Evolutionary conservation across 2,113 vertebrate genomes (phyloP).

Genomic region (Cygnus atratus): DNA sequence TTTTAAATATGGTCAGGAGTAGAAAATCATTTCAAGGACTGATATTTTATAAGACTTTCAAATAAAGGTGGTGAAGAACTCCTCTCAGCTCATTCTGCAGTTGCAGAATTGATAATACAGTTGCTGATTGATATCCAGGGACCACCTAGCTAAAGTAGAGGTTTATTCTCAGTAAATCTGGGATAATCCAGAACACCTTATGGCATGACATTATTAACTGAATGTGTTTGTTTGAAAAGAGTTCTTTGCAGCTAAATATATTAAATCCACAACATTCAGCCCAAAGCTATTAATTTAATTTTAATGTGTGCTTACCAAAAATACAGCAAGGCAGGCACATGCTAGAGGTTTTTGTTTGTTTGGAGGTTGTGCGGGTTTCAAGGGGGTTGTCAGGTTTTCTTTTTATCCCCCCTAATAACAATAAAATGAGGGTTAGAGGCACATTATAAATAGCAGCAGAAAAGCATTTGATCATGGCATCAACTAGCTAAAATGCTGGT

Average conservation of each 20-base stretch:
- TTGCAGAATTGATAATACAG: not conserved
- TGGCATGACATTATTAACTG: not conserved
- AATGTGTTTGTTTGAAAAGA: not conserved
- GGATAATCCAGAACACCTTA: not conserved
- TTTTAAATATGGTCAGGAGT: not conserved
- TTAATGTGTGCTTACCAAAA: not conserved
- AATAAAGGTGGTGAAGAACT: not conserved
- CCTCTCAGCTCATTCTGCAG: not conserved
- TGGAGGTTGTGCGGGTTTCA: not conserved
- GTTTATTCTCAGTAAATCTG: not conserved
- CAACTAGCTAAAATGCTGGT: not conserved
- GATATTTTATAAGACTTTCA: not conserved
- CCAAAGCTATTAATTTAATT: not conserved
- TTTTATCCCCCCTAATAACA: not conserved
- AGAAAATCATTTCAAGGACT: not conserved
- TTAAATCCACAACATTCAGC: not conserved
- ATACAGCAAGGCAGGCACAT: not conserved
- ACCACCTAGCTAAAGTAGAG: not conserved
- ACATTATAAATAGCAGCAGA: slow-evolving; percentile 16
- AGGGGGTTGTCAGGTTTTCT: not conserved
- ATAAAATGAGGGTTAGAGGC: not conserved
- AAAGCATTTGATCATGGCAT: slow-evolving; percentile 33
- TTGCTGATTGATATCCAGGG: not conserved
- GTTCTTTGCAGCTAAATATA: not conserved
- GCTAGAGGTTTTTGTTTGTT: not conserved